These are phyloP conservation scores for Sula dactylatra DNA, from an alignment of 2,113 vertebrate genomes.

Conservation along the genomic window DNA sequence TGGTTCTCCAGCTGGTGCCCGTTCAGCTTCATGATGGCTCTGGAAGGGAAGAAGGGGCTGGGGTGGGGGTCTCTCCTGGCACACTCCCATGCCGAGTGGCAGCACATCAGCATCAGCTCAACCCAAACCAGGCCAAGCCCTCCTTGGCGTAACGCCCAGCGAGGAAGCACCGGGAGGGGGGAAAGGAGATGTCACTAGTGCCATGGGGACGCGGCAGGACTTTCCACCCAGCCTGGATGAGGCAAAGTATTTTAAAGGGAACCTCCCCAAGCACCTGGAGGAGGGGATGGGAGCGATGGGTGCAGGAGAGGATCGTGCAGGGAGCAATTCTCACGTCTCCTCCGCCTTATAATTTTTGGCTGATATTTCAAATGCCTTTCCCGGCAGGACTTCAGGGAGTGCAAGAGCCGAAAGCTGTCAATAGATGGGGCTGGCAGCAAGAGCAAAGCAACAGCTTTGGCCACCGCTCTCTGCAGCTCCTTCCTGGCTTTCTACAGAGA, in stretches of 20 bases:
- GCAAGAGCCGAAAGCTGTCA: not conserved
- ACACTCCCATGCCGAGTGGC: rapidly evolving
- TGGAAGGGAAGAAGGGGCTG: slow-evolving; percentile 2
- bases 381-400: not conserved
- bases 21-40: slow-evolving; percentile 94
- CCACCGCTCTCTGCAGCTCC: rapidly evolving
- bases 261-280: not conserved
- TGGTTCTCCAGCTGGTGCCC: slow-evolving; percentile 94
- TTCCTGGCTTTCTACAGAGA: not conserved
- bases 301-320: not conserved
- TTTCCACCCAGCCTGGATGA: not conserved
- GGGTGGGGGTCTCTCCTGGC: too few species aligned
- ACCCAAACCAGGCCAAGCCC: not conserved
- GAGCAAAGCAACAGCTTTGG: not conserved
- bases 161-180: rapidly evolving
- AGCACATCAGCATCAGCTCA: not conserved
- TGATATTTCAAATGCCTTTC: rapidly evolving
- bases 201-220: rapidly evolving
- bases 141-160: rapidly evolving
- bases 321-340: not conserved
- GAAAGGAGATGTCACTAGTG: rapidly evolving
- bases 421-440: slow-evolving; percentile 43
- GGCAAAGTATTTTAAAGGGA: not conserved
- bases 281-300: not conserved
- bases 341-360: rapidly evolving